Conservation (phyloP, 2,888 invertebrate genomes). For the Vannuccia rotundouncinata region DNA sequence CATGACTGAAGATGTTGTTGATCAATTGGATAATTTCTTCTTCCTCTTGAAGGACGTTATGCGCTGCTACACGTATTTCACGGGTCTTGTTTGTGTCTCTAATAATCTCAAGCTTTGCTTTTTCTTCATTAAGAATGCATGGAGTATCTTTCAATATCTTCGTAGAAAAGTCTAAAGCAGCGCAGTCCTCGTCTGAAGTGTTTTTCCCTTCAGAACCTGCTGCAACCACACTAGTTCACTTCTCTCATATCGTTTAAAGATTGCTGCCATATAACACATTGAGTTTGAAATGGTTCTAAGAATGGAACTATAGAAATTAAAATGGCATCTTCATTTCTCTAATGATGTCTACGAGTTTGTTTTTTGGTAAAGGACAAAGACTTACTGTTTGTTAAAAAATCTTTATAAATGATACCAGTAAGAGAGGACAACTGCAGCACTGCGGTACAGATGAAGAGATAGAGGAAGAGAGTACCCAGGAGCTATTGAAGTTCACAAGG, state of each 20-base stretch:
- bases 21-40: too few species aligned
- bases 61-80: too few species aligned
- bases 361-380: too few species aligned
- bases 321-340: background rate
- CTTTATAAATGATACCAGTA: too few species aligned
- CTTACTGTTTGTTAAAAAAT: too few species aligned
- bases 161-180: background rate
- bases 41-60: too few species aligned
- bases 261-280: slow-evolving; percentile 31
- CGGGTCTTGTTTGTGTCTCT: too few species aligned
- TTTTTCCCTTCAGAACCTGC: background rate
- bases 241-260: slow-evolving; percentile 20
- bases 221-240: slow-evolving; percentile 9
- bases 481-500: too few species aligned
- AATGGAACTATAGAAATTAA: background rate
- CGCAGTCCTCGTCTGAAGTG: background rate
- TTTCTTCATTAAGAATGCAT: background rate
- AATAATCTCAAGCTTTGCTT: background rate
- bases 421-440: too few species aligned
- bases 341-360: background rate
- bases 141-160: background rate
- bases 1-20: too few species aligned
- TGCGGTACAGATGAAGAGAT: too few species aligned
- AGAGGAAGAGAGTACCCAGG: too few species aligned
- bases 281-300: background rate